Evolutionary conservation across 2,797 vertebrate species (phyloP), one percentile per base, ranked within the genome.

Genomic region (Gephyroberyx darwinii): DNA sequence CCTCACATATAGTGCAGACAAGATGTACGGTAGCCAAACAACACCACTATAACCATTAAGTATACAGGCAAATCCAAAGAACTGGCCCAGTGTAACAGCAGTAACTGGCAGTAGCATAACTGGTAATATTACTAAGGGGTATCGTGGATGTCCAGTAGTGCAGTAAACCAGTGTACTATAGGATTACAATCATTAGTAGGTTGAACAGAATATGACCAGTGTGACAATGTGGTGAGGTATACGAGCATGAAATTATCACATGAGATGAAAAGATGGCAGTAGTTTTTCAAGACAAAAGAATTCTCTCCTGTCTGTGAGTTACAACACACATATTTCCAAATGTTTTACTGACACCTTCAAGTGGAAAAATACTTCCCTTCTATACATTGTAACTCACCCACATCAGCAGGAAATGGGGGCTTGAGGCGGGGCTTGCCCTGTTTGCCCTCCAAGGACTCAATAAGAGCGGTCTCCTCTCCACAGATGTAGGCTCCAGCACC

Each of bases 401-500:
- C 96, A 0, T 98, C 96, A 0, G 96, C 96, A 0, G 97, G 97
- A 83, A 99, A 99, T 1, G 97, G 97, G 0, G 97, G 96, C 88
- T 98, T 98, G 57, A 99, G 94, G 2, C 97, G 95, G 0, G 96
- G 97, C 73, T 98, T 99, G 6, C 97, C 97, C 91, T 98, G 97
- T 82, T 99, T 99, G 73, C 97, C 96, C 92, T 98, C 97, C 1
- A 98, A 91, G 65, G 96, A 98, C 88, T 99, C 97, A 0, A 98
- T 99, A 56, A 98, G 95, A 0, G 97, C 97, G 0, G 97, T 98
- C 92, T 98, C 97, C 86, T 98, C 97, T 3, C 97, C 96, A 0
- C 97, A 99, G 90, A 98, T 99, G 86, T 98, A 98, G 0, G 97
- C 97, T 0, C 97, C 97, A 0, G 97, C 97, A 0, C 96, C 97